These are phyloP conservation scores for Sminthopsis crassicaudata DNA, from an alignment of 2,113 vertebrate genomes.

Conservation along the genomic window DNA sequence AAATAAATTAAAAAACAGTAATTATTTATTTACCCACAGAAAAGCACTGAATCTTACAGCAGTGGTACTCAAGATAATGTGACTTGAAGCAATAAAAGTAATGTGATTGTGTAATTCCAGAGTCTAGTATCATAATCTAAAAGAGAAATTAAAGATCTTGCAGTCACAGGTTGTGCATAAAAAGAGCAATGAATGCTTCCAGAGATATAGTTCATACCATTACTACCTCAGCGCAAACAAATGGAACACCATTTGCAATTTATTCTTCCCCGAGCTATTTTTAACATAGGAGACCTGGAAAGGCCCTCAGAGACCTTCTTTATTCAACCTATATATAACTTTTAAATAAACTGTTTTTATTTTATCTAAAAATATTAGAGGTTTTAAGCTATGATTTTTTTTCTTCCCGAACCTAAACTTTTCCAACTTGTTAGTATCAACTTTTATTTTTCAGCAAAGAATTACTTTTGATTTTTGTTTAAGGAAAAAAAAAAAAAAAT, in stretches of 20 bases:
- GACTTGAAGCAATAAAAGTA: neutral
- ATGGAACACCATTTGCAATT: neutral
- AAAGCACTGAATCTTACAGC: neutral
- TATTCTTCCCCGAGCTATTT: neutral
- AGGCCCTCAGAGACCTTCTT: neutral
- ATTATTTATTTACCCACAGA: neutral
- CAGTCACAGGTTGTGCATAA: neutral
- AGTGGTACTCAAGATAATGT: neutral
- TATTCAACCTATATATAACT: neutral
- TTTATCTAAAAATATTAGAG: neutral
- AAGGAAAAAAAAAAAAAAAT: constrained; percentile 51
- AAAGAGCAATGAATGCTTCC: neutral
- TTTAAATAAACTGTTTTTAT: neutral
- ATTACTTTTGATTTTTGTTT: neutral
- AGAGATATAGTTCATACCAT: neutral
- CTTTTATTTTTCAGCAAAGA: constrained; percentile 28
- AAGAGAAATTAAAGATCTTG: neutral
- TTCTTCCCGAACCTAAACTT: constrained; percentile 7
- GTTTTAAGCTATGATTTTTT: neutral
- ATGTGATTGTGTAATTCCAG: neutral
- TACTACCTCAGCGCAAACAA: neutral
- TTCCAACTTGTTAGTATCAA: constrained; percentile 37
- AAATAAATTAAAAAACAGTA: neutral
- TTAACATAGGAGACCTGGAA: neutral
- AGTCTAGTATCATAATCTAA: neutral